Evolutionary conservation across 2,113 vertebrate species (phyloP).

Genomic region (Cyprinus carpio): DNA sequence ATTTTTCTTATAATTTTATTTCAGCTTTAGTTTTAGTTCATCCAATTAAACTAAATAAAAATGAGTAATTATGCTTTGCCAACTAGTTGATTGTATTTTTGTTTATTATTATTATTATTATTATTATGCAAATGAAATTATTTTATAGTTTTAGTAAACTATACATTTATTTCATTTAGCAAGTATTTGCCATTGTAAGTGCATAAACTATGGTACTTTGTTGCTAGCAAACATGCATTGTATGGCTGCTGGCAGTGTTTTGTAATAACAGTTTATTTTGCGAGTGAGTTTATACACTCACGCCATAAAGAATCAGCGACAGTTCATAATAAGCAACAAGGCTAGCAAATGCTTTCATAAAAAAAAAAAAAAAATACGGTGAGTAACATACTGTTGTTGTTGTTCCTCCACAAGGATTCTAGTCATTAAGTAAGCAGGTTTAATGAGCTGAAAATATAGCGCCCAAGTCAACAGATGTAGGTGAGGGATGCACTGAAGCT

Average conservation of each 20-base stretch:
- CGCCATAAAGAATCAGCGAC: constrained; percentile 26
- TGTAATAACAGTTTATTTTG: constrained; percentile 56
- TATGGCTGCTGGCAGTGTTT: constrained; percentile 34
- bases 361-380: no score
- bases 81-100: no score
- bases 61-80: no score
- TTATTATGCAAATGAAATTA: no score
- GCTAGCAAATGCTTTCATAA: constrained; percentile 61
- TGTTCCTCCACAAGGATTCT: constrained; percentile 48
- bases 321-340: constrained; percentile 48
- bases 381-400: constrained; percentile 22
- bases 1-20: no score
- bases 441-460: constrained; percentile 40
- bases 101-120: no score
- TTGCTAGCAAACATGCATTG: constrained; percentile 54
- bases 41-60: no score
- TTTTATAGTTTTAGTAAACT: no score
- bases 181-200: not conserved
- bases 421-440: constrained; percentile 53
- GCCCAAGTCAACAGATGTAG: constrained; percentile 10
- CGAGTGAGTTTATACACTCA: constrained; percentile 62
- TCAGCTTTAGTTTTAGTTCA: no score
- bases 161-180: not conserved
- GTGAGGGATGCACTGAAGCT: constrained; percentile 5
- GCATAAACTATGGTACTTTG: constrained; percentile 58